Percentiles rank a stretch among this genome's conserved stretches.
Evolutionary conservation across 2,888 invertebrate species (phyloP).

Genomic region (Lasioglossum malachurum): DNA sequence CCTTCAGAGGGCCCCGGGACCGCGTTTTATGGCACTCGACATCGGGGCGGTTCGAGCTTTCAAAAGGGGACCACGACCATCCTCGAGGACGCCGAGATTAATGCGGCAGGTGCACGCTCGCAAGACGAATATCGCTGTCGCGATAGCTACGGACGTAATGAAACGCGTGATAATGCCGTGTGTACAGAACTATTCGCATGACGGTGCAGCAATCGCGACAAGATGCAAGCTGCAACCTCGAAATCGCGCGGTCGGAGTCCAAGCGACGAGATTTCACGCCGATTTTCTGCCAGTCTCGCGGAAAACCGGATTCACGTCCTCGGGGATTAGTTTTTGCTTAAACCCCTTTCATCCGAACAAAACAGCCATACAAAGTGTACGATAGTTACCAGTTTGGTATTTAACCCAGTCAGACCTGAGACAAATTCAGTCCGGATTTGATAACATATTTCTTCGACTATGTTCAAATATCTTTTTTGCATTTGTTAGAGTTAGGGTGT

Average conservation of each 20-base stretch:
- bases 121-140: slow-evolving; percentile 67
- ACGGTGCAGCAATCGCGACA: slow-evolving; percentile 35
- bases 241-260: neutral
- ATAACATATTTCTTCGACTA: no score
- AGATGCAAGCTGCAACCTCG: neutral
- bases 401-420: neutral
- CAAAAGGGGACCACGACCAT: neutral
- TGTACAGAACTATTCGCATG: slow-evolving; percentile 53
- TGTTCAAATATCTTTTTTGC: no score
- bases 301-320: neutral
- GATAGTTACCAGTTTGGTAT: neutral
- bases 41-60: slow-evolving; percentile 10
- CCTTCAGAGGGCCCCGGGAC: slow-evolving; percentile 29
- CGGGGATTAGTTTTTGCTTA: neutral
- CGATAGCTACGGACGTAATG: slow-evolving; percentile 61
- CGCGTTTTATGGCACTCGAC: slow-evolving; percentile 37
- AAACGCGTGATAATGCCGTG: slow-evolving; percentile 59
- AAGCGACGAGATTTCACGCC: neutral
- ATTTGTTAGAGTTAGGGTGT: no score
- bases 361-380: neutral
- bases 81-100: slow-evolving; percentile 55
- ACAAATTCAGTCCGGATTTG: neutral
- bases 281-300: neutral
- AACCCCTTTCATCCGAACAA: neutral
- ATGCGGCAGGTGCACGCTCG: slow-evolving; percentile 59